These are phyloP conservation scores for Nymphalis io DNA, from an alignment of 1,140 invertebrate species.

Conservation along the genomic window DNA sequence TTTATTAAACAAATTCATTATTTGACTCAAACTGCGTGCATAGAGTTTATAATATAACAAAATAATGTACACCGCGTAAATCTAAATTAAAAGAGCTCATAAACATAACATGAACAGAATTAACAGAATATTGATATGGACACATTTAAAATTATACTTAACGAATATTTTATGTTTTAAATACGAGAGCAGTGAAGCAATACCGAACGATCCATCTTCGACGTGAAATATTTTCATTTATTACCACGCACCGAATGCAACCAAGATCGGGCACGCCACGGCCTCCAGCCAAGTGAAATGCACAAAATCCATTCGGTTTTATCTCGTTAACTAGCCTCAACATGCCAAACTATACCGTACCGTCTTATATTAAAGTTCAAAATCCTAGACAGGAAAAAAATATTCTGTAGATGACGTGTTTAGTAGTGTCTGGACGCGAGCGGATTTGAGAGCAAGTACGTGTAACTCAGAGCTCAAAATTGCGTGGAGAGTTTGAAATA, in stretches of 20 bases:
- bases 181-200: slow-evolving; percentile 1
- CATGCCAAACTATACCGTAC: slow-evolving; percentile 39
- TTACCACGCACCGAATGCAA: slow-evolving; percentile 52
- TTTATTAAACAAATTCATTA: no score
- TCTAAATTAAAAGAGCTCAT: no score
- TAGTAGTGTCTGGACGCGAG: slow-evolving; percentile 37
- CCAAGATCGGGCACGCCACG: slow-evolving; percentile 55
- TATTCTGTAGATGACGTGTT: slow-evolving; percentile 64
- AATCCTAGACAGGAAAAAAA: slow-evolving; percentile 34
- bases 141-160: no score
- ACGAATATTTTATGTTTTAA: no score
- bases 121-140: no score
- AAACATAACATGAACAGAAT: no score
- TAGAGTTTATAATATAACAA: no score
- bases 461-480: slow-evolving; percentile 49
- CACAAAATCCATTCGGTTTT: slow-evolving; percentile 77
- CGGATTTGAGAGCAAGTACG: slow-evolving; percentile 50
- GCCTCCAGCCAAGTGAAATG: slow-evolving; percentile 72
- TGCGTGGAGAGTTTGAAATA: slow-evolving; percentile 45
- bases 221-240: slow-evolving; percentile 62
- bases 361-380: slow-evolving; percentile 32
- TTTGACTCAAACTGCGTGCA: no score
- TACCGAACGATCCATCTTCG: slow-evolving; percentile 26
- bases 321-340: slow-evolving; percentile 60
- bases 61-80: no score